These are phyloP conservation scores for Ceratothoa steindachneri DNA, from an alignment of 2,888 invertebrate genomes.

Conservation along the genomic window DNA sequence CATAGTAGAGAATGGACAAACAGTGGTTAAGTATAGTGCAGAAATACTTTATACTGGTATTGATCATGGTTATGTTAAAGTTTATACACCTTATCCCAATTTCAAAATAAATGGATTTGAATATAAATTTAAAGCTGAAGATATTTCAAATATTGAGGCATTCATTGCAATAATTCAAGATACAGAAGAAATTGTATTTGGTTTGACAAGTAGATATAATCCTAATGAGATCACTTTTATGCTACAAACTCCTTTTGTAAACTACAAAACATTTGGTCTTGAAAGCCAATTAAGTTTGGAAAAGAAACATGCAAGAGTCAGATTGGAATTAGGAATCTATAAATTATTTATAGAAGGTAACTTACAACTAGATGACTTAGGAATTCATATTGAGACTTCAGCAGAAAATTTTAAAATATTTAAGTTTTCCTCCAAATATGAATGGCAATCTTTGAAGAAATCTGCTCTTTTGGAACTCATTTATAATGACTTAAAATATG, in stretches of 20 bases:
- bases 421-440: slow-evolving; percentile 18
- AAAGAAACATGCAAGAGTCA: slow-evolving; percentile 10
- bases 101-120: slow-evolving; percentile 12
- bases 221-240: slow-evolving; percentile 13
- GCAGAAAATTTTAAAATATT: slow-evolving; percentile 18
- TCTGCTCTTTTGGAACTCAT: slow-evolving; percentile 4
- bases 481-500: slow-evolving; percentile 24
- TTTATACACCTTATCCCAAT: slow-evolving; percentile 24
- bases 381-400: slow-evolving; percentile 30
- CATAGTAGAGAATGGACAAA: slow-evolving; percentile 1
- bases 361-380: slow-evolving; percentile 14
- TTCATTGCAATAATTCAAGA: slow-evolving; percentile 1
- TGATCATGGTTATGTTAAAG: slow-evolving; percentile 17
- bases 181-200: background rate
- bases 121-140: background rate
- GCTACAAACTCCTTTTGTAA: slow-evolving; percentile 36
- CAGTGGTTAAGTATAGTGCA: slow-evolving; percentile 12
- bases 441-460: background rate
- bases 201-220: slow-evolving; percentile 15
- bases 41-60: slow-evolving; percentile 15
- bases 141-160: background rate
- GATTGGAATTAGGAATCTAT: slow-evolving; percentile 23
- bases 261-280: slow-evolving; percentile 18
- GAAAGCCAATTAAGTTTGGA: slow-evolving; percentile 20
- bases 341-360: slow-evolving; percentile 5